Evolutionary conservation across 2,797 vertebrate species (phyloP).

Genomic region (Aplochiton taeniatus): DNA sequence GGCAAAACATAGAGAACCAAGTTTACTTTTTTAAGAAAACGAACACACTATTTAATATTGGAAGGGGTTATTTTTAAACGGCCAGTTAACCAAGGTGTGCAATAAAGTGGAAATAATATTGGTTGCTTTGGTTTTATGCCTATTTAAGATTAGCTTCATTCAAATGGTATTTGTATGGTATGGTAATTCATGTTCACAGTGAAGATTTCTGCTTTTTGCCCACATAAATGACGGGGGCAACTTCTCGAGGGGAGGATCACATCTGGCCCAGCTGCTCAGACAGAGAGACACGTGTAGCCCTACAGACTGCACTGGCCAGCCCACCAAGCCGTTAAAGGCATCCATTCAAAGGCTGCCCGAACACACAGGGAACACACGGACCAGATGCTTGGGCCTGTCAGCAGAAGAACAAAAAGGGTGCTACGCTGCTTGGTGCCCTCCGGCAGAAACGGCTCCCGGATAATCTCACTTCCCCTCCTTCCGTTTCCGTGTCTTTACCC

Average conservation of each 20-base stretch:
- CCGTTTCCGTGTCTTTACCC: too few species aligned
- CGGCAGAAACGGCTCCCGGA: conserved; percentile 1
- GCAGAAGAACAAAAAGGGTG: background rate
- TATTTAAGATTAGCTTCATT: too few species aligned
- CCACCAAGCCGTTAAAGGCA: background rate
- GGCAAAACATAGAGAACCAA: conserved; percentile 7
- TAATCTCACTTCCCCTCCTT: conserved; percentile 1
- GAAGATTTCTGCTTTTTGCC: too few species aligned
- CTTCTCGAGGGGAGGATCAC: too few species aligned
- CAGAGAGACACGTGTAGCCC: background rate
- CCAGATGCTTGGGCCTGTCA: conserved; percentile 2
- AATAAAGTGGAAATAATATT: background rate
- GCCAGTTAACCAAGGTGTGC: background rate
- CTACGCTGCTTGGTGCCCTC: background rate
- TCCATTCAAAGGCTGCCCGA: background rate
- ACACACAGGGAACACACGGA: background rate
- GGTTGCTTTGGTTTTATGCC: too few species aligned
- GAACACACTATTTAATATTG: background rate
- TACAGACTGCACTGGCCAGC: background rate
- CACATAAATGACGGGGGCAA: too few species aligned
- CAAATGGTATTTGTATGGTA: too few species aligned
- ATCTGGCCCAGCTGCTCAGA: too few species aligned
- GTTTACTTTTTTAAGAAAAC: background rate
- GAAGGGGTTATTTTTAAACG: background rate
- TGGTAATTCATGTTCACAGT: too few species aligned